Conservation (phyloP, 2,797 vertebrate genomes). For the Sternotherus odoratus region DNA sequence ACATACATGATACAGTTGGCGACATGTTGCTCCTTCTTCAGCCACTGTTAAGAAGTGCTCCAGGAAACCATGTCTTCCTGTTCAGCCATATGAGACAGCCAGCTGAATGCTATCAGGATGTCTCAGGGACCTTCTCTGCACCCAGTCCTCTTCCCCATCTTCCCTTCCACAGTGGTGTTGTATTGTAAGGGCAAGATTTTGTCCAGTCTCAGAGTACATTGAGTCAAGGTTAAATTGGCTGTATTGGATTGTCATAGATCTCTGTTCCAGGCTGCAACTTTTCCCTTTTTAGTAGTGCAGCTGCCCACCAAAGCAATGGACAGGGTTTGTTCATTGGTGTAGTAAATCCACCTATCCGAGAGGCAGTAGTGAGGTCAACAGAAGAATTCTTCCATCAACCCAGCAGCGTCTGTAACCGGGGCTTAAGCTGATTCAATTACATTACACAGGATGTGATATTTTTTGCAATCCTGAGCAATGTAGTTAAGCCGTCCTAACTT, state of each 20-base stretch:
- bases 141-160: neutral
- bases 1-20: fast-evolving
- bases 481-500: neutral
- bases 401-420: neutral
- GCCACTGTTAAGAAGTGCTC: neutral
- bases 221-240: neutral
- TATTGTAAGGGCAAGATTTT: neutral
- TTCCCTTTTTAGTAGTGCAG: neutral
- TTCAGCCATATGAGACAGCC: neutral
- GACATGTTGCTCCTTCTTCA: neutral
- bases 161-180: fast-evolving
- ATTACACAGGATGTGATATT: neutral
- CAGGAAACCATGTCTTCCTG: neutral
- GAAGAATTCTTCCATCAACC: neutral
- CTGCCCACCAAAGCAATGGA: neutral
- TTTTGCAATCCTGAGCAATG: neutral
- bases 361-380: too few relatives aligned
- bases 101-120: neutral
- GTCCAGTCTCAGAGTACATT: neutral
- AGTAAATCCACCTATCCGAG: neutral
- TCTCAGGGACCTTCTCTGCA: neutral
- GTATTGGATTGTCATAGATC: neutral
- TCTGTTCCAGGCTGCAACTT: neutral
- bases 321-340: neutral
- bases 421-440: neutral